phyloP scores from a whole-genome alignment of 1,140 invertebrate genomes.

The Drosophila pruinosa region DNA sequence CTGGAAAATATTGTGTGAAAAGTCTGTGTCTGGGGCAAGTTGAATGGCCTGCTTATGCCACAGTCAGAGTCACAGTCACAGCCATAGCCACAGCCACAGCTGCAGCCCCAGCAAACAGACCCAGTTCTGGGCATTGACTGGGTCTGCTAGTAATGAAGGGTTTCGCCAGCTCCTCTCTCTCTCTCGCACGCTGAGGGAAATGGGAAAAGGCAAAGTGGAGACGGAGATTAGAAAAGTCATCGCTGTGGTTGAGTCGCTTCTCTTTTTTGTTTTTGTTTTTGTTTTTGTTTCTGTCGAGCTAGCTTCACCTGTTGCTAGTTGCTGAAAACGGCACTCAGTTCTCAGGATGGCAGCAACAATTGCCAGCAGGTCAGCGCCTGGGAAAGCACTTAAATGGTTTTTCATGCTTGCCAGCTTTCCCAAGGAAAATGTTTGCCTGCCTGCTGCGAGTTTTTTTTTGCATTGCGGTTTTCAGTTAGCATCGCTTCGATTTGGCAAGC shows the following conservation, averaged over 20 bases:
- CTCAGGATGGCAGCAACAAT: slow-evolving; percentile 63
- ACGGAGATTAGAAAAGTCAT: slow-evolving; percentile 38
- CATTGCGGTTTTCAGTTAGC: slow-evolving; percentile 51
- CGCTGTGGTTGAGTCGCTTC: slow-evolving; percentile 19
- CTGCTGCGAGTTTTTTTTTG: slow-evolving; percentile 17
- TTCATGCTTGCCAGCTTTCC: slow-evolving; percentile 70
- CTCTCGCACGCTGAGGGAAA: background rate
- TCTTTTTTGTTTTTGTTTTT: slow-evolving; percentile 14
- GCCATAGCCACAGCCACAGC: background rate
- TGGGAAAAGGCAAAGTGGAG: background rate
- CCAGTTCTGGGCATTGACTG: slow-evolving; percentile 32
- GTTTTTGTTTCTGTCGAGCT: slow-evolving; percentile 38
- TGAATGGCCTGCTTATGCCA: slow-evolving; percentile 66
- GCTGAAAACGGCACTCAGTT: slow-evolving; percentile 35
- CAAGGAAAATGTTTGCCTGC: slow-evolving; percentile 68
- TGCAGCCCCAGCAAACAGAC: background rate
- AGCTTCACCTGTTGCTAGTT: slow-evolving; percentile 65
- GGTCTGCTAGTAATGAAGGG: slow-evolving; percentile 66
- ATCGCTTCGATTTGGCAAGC: slow-evolving; percentile 15
- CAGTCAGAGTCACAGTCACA: background rate
- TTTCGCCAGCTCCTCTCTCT: slow-evolving; percentile 50
- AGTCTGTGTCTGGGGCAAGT: slow-evolving; percentile 50
- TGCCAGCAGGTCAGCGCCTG: slow-evolving; percentile 54
- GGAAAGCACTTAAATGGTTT: slow-evolving; percentile 79
- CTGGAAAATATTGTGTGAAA: slow-evolving; percentile 79